Base-by-base conservation (phyloP, 2,113 vertebrate genomes). In the Trinectes maculatus region DNA sequence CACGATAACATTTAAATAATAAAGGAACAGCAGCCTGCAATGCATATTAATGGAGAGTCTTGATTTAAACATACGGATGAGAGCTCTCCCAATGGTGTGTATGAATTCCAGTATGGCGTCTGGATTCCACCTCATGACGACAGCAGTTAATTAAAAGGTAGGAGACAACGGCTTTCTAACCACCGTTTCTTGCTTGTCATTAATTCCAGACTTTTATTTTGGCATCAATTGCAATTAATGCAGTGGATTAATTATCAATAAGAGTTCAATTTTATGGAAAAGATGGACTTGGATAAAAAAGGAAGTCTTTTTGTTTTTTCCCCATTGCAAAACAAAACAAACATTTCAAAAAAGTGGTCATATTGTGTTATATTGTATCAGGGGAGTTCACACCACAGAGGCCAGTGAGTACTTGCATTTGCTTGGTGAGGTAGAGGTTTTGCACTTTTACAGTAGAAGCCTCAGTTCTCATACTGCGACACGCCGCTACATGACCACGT, bases 391-490 rank as follows among this genome's bases (percentile, higher is more conserved):
- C 62, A 75, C 71, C 63, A 19, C 58, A 73, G 71, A 81, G 79
- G 65, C 81, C 74, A 83, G 64, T 18, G 4, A 53, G 69, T 57
- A 69, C 53, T 80, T 80, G 60, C 47, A 52, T 51, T 80, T 57
- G 25, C 58, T 74, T 56, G 37, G 67, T 6, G 44, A 52, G 47
- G 68, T 84, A 59, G 59, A 82, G 66, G 51, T 71, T 75, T 83
- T 83, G 77, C 80, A 80, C 80, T 85, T n/a, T 85, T 74, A 31
- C 52, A 59, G 66, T 3, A 36, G 11, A 54, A 53, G n/a, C n/a
- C 70, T 77, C 65, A 33, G 58, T 66, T 84, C 48, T 81, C 69
- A 54, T 73, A 79, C 59, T 78, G 26, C 70, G 68, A 85, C 62
- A 77, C 63, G 61, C 58, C 61, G 11, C 56, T 57, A 77, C 68